Percentiles rank a stretch among this genome's conserved stretches.
Conservation (phyloP, 2,888 invertebrate species). For the Zhuqinia jingwanae region DNA sequence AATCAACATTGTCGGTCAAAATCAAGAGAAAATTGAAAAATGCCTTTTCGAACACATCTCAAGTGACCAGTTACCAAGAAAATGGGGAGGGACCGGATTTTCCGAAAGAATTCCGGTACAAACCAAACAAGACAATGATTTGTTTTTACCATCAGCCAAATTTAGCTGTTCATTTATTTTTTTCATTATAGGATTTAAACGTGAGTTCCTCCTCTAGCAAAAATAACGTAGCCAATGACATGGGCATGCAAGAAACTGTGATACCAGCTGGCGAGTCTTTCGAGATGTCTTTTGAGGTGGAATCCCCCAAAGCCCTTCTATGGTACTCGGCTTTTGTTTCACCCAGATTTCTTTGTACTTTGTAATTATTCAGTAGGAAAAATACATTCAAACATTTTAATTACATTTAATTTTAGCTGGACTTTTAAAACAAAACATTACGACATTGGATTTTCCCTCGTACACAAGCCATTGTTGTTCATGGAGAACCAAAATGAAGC, state of each 20-base stretch:
- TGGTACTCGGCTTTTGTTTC: neutral
- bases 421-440: constrained; percentile 43
- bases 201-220: neutral
- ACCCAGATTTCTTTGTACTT: too few species aligned
- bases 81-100: constrained; percentile 53
- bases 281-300: constrained; percentile 40
- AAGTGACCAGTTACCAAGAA: constrained; percentile 27
- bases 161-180: neutral
- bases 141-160: too few species aligned
- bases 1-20: constrained; percentile 42
- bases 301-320: constrained; percentile 22
- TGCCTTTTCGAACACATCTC: constrained; percentile 36
- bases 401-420: constrained; percentile 32
- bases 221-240: neutral
- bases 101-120: constrained; percentile 35
- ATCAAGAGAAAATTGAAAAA: constrained; percentile 28
- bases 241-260: neutral
- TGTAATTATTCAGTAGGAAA: too few species aligned
- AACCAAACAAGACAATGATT: too few species aligned
- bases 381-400: neutral
- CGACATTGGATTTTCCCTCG: constrained; percentile 53
- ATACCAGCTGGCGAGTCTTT: constrained; percentile 30
- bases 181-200: constrained; percentile 8
- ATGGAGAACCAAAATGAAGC: neutral
- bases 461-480: neutral